Evolutionary conservation across 2,797 vertebrate genomes (phyloP).

Genomic region (Aphelocoma californica): DNA sequence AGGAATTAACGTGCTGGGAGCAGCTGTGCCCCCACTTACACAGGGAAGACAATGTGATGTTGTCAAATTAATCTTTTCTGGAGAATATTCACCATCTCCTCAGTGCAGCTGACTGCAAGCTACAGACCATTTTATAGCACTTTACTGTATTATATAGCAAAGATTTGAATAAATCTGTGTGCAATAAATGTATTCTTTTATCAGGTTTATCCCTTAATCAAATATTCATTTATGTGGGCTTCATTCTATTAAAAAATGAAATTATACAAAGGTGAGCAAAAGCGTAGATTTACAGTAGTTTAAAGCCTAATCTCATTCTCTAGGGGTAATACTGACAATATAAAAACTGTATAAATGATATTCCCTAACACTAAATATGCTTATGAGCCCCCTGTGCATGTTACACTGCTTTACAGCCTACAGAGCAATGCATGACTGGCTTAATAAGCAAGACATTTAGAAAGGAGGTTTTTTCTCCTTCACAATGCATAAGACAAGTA

Average conservation of each 20-base stretch:
- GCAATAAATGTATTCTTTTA: constrained; percentile 72
- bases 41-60: constrained; percentile 44
- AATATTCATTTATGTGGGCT: constrained; percentile 72
- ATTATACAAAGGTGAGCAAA: constrained; percentile 76
- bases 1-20: constrained; percentile 6
- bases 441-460: constrained; percentile 76
- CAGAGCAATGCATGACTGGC: constrained; percentile 70
- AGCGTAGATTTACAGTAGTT: constrained; percentile 71
- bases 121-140: constrained; percentile 56
- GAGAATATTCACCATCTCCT: constrained; percentile 47
- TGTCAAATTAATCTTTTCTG: constrained; percentile 63
- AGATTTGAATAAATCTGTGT: constrained; percentile 70
- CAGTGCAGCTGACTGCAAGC: constrained; percentile 41
- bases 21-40: constrained; percentile 18
- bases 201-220: constrained; percentile 73
- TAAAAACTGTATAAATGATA: constrained; percentile 77
- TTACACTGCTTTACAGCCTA: constrained; percentile 71
- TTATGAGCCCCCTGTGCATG: constrained; percentile 71
- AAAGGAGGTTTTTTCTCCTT: neutral
- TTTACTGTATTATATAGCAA: constrained; percentile 51
- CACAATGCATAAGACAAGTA: constrained; percentile 13
- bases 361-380: constrained; percentile 74
- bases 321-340: constrained; percentile 70
- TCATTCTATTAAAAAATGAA: constrained; percentile 74
- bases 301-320: constrained; percentile 73